Percentiles rank a stretch among this genome's conserved stretches.
These are phyloP conservation scores for Arge pagana DNA, from an alignment of 2,888 invertebrate species.

Conservation along the genomic window DNA sequence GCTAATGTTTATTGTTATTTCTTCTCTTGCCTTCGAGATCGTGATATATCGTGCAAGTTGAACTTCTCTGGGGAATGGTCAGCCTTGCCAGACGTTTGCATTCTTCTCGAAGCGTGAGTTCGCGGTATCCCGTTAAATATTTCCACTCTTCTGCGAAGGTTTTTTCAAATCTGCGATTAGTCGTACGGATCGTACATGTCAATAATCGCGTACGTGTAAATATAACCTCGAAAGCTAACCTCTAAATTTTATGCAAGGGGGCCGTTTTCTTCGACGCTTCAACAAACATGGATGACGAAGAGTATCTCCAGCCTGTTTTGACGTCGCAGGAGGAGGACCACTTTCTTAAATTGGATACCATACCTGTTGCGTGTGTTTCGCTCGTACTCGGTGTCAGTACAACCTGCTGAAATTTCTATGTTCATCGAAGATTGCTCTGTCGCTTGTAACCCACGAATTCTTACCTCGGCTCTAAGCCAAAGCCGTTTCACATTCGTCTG, in stretches of 20 bases:
- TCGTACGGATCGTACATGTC: neutral
- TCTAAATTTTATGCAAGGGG: conserved; percentile 36
- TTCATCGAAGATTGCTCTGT: too few relatives aligned
- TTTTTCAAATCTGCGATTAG: neutral
- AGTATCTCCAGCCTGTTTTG: conserved; percentile 49
- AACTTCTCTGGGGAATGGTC: conserved; percentile 41
- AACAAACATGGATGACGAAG: conserved; percentile 53
- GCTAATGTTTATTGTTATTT: neutral
- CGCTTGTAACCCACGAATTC: too few relatives aligned
- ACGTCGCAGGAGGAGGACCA: conserved; percentile 44
- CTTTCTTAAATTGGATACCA: conserved; percentile 49
- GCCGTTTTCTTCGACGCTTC: conserved; percentile 48
- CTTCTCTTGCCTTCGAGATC: neutral
- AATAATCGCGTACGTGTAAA: neutral
- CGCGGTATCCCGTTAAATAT: conserved; percentile 2
- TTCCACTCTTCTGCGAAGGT: conserved; percentile 21
- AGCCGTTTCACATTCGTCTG: too few relatives aligned
- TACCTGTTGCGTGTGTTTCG: conserved; percentile 43
- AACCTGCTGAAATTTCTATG: too few relatives aligned
- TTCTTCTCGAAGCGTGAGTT: conserved; percentile 47
- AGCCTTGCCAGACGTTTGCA: conserved; percentile 44
- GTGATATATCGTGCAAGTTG: neutral
- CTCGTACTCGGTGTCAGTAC: conserved; percentile 47
- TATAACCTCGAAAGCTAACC: neutral
- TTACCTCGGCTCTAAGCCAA: too few relatives aligned